These are phyloP conservation scores for Rhagoletis zephyria DNA, from an alignment of 1,140 invertebrate species.

Conservation along the genomic window DNA sequence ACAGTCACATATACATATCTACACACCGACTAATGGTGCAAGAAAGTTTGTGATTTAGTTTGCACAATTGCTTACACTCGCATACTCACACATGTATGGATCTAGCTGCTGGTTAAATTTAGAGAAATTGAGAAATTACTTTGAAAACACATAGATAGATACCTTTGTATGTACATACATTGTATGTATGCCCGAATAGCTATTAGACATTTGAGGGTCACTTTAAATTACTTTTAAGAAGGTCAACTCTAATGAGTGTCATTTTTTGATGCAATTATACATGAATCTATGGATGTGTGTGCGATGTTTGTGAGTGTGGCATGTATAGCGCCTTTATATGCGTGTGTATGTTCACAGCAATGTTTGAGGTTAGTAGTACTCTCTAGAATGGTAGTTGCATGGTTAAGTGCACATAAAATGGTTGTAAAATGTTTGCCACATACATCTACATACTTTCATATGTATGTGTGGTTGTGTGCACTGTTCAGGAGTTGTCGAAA, in stretches of 20 bases:
- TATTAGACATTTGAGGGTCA: slow-evolving; percentile 61
- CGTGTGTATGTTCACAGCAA: slow-evolving; percentile 6
- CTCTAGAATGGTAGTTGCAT: background rate
- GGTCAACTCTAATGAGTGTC: slow-evolving; percentile 70
- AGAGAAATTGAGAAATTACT: slow-evolving; percentile 67
- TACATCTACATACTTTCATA: background rate
- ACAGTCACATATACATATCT: background rate
- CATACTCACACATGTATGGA: background rate
- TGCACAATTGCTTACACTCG: background rate
- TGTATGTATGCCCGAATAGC: background rate
- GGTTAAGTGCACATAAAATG: background rate
- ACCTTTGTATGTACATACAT: background rate
- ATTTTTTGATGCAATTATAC: slow-evolving; percentile 53
- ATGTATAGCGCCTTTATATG: too few species aligned
- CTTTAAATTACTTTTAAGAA: slow-evolving; percentile 72
- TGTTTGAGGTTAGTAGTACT: slow-evolving; percentile 21
- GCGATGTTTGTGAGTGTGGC: background rate
- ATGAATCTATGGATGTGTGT: background rate
- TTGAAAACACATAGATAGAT: slow-evolving; percentile 60
- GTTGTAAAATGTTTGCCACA: background rate
- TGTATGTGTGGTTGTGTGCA: background rate
- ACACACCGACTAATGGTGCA: background rate
- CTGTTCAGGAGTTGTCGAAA: background rate
- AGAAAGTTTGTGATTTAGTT: slow-evolving; percentile 26
- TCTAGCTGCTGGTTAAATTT: background rate